Evolutionary conservation across 1,140 invertebrate species (phyloP).

Genomic region (Scaptomyza graminum): DNA sequence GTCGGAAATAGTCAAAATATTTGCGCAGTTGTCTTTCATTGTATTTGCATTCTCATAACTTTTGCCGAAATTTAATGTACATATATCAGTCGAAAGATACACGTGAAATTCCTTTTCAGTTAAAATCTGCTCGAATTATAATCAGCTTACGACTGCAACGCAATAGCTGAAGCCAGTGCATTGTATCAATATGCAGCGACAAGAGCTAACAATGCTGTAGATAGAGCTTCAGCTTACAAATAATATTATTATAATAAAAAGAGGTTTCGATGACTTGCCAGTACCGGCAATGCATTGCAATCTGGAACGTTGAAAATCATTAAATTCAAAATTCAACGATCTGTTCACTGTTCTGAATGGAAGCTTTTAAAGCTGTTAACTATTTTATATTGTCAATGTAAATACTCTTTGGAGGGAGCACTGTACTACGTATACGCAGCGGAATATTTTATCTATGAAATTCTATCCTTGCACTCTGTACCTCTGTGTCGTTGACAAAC

Average conservation of each 20-base stretch:
- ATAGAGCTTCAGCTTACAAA: background rate
- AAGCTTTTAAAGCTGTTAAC: no score
- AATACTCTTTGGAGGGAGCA: background rate
- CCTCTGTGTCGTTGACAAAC: slow-evolving; percentile 59
- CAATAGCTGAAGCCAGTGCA: slow-evolving; percentile 20
- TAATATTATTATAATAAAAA: no score
- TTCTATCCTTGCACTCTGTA: background rate
- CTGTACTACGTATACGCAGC: slow-evolving; percentile 43
- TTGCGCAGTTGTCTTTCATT: background rate
- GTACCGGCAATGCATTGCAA: no score
- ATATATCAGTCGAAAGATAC: background rate
- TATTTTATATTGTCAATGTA: no score
- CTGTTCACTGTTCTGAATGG: no score
- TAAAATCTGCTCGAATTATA: slow-evolving; percentile 45
- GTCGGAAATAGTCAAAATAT: background rate
- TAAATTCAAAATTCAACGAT: no score
- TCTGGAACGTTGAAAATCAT: no score
- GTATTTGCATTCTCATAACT: background rate
- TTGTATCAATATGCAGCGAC: background rate
- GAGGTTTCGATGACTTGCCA: no score
- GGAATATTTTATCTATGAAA: slow-evolving; percentile 31
- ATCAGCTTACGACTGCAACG: slow-evolving; percentile 53
- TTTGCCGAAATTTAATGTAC: background rate
- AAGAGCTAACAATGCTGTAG: background rate
- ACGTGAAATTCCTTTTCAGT: slow-evolving; percentile 40